phyloP scores from a whole-genome alignment of 2,888 invertebrate genomes.

The Eilema sororculum region DNA sequence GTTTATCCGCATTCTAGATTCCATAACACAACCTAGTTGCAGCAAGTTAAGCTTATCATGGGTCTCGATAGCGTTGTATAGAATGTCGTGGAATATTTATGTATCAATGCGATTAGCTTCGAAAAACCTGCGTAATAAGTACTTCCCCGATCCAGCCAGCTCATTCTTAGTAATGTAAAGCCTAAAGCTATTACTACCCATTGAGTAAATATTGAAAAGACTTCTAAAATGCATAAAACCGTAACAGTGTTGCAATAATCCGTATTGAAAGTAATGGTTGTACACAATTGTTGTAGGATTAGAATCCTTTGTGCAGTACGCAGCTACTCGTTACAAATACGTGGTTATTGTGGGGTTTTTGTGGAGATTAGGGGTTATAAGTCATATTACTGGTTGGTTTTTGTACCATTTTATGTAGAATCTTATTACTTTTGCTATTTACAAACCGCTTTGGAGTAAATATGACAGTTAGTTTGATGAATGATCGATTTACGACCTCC shows the following conservation, averaged over 20 bases:
- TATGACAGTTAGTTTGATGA: not conserved
- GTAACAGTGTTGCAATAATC: slow-evolving; percentile 39
- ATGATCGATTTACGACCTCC: not conserved
- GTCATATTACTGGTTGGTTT: not conserved
- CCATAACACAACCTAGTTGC: too few species aligned
- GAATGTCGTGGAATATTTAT: too few species aligned
- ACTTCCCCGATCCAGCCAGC: too few species aligned
- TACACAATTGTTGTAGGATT: slow-evolving; percentile 38
- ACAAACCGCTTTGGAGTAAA: not conserved
- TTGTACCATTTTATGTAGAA: not conserved
- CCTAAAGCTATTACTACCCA: not conserved
- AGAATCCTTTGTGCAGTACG: slow-evolving; percentile 38
- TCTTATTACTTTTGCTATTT: not conserved
- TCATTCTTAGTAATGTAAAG: too few species aligned
- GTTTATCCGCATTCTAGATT: too few species aligned
- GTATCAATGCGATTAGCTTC: too few species aligned
- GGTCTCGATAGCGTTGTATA: too few species aligned
- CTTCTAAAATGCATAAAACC: slow-evolving; percentile 19
- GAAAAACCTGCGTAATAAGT: too few species aligned
- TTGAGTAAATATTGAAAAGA: not conserved
- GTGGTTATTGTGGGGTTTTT: slow-evolving; percentile 31
- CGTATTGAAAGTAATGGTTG: slow-evolving; percentile 36
- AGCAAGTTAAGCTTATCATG: too few species aligned
- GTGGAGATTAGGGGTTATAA: slow-evolving; percentile 15
- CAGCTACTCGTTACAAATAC: slow-evolving; percentile 17